Conservation (phyloP, 2,113 vertebrate genomes). For the Thamnophis sirtalis region DNA sequence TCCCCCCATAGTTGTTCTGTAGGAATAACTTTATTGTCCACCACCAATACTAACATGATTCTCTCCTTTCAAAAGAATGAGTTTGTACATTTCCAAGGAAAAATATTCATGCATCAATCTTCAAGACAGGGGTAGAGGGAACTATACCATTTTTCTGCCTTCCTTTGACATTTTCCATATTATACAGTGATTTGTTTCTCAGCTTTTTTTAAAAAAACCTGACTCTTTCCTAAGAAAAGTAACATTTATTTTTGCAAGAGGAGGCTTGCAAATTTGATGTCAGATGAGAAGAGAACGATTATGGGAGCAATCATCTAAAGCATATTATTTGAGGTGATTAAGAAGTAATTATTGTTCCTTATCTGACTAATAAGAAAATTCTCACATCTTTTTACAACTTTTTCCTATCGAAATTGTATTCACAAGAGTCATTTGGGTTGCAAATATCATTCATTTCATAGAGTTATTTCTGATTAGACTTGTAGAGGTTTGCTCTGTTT, state of each 20-base stretch:
- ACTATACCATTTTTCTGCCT: slow-evolving; percentile 37
- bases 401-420: neutral
- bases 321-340: neutral
- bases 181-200: slow-evolving; percentile 17
- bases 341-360: neutral
- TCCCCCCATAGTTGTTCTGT: neutral
- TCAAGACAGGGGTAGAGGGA: slow-evolving; percentile 27
- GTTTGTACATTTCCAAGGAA: slow-evolving; percentile 22
- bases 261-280: neutral
- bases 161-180: slow-evolving; percentile 42
- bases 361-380: slow-evolving; percentile 10
- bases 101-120: slow-evolving; percentile 39
- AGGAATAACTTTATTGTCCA: neutral
- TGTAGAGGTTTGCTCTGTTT: neutral
- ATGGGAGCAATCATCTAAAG: neutral
- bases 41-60: neutral
- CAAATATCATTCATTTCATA: neutral
- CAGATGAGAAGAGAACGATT: neutral
- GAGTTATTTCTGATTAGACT: neutral
- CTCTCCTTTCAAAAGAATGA: neutral
- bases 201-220: neutral
- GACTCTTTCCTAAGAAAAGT: neutral
- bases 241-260: slow-evolving; percentile 6
- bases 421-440: neutral
- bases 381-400: slow-evolving; percentile 6